Evolutionary conservation across 1,140 invertebrate genomes (phyloP).

Genomic region (Cydia fagiglandana): DNA sequence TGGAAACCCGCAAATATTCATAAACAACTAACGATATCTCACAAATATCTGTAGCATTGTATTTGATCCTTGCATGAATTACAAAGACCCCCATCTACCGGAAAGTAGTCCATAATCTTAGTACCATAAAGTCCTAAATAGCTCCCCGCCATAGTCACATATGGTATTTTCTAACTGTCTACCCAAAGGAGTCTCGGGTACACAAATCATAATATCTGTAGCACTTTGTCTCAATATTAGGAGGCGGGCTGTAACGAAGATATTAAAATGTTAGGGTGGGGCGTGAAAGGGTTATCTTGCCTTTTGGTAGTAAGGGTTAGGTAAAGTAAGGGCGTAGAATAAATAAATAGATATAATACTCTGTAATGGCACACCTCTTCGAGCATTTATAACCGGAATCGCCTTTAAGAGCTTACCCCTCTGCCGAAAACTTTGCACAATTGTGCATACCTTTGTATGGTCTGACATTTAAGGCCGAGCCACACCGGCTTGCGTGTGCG

Average conservation of each 20-base stretch:
- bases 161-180: neutral
- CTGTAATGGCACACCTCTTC: too few relatives aligned
- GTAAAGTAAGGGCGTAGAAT: too few relatives aligned
- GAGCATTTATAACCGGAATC: too few relatives aligned
- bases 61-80: neutral
- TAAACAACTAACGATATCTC: neutral
- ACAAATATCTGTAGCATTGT: neutral
- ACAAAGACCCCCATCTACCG: neutral
- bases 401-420: too few relatives aligned
- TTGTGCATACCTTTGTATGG: too few relatives aligned
- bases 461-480: too few relatives aligned
- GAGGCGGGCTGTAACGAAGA: neutral
- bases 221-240: slow-evolving; percentile 17
- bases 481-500: too few relatives aligned
- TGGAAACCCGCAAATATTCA: too few relatives aligned
- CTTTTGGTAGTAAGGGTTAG: too few relatives aligned
- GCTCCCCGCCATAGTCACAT: neutral
- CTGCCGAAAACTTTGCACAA: too few relatives aligned
- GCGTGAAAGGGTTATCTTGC: neutral
- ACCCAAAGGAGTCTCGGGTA: neutral
- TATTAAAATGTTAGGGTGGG: neutral
- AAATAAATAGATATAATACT: too few relatives aligned
- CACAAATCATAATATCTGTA: slow-evolving; percentile 17
- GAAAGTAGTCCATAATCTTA: neutral
- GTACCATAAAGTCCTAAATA: neutral